Base-by-base conservation (phyloP, 1,140 invertebrate species). In the Micrasema minimum region DNA sequence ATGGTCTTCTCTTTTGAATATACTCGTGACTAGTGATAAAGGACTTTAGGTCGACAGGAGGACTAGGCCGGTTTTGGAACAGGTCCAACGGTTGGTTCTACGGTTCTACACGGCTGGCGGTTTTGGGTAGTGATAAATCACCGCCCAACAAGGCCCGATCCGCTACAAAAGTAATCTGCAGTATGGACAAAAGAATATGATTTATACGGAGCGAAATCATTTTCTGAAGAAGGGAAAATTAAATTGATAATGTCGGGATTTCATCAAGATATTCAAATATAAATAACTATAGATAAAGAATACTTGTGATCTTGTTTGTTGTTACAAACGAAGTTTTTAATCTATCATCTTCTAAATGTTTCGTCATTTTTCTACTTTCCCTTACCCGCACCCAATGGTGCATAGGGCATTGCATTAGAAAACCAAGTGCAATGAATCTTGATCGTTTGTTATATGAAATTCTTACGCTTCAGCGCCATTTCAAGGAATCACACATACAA, bases 191-290 rank as follows among this genome's bases (percentile, higher is more conserved):
- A 65, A 65, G 62, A 65, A 35, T 65, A 65, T 65, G 62, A 65
- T 65, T 65, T 65, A 64, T 46, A 48, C 20, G 22, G 41, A 64
- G 41, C 12, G 55, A 64, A 46, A 64, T 48, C 41, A 64, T 64
- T 64, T 64, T 46, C 22, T n/a, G 41, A 23, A 31, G 43, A 35
- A 38, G 5, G 45, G 41, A 65, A 48, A 45, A 65, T 65, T 48
- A 48, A 65, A 65, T 65, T 65, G 62, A 65, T 65, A 65, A 46
- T 65, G 62, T 50, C 62, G 35, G 12, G 31, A 65, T 35, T n/a
- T 55, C 51, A 1, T n/a, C n/a, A n/a, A n/a, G n/a, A n/a, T n/a
- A n/a, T n/a, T n/a, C n/a, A n/a, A n/a, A n/a, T n/a, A n/a, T n/a
- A n/a, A n/a, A n/a, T n/a, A n/a, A n/a, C n/a, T n/a, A n/a, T n/a